Conservation (phyloP, 2,113 vertebrate genomes). For the Chaetops frenatus region DNA sequence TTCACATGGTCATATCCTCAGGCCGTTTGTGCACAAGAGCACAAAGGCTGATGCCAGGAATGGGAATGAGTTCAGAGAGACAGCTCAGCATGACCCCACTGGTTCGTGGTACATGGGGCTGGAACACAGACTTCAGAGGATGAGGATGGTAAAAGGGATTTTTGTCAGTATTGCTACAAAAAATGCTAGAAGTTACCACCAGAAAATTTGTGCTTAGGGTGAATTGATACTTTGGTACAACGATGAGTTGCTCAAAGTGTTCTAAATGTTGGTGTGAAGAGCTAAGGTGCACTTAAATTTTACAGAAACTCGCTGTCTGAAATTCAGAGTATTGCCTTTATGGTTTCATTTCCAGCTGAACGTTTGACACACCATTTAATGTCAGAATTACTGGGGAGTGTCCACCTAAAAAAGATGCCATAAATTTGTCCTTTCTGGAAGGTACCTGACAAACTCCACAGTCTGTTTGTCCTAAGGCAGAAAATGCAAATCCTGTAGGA, state of each 20-base stretch:
- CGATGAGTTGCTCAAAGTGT: not conserved
- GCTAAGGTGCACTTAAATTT: not conserved
- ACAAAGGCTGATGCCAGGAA: not conserved
- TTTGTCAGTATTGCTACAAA: not conserved
- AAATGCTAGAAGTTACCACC: not conserved
- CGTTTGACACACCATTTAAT: not conserved
- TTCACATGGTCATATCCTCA: rapidly evolving
- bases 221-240: not conserved
- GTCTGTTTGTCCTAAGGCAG: not conserved
- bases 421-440: not conserved
- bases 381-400: not conserved
- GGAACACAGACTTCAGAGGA: not conserved
- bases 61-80: not conserved
- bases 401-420: not conserved
- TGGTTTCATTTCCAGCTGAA: not conserved
- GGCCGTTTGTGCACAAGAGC: not conserved
- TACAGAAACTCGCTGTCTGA: not conserved
- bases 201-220: not conserved
- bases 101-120: rapidly evolving
- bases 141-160: not conserved
- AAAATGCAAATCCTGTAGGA: not conserved
- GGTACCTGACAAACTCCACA: not conserved
- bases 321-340: not conserved
- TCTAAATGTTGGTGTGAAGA: not conserved
- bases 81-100: not conserved